A percentile compares a stretch with the other conserved stretches of the same genome.
These are phyloP conservation scores for Shargacucullia verbasci DNA, from an alignment of 2,888 invertebrate species.

Conservation along the genomic window DNA sequence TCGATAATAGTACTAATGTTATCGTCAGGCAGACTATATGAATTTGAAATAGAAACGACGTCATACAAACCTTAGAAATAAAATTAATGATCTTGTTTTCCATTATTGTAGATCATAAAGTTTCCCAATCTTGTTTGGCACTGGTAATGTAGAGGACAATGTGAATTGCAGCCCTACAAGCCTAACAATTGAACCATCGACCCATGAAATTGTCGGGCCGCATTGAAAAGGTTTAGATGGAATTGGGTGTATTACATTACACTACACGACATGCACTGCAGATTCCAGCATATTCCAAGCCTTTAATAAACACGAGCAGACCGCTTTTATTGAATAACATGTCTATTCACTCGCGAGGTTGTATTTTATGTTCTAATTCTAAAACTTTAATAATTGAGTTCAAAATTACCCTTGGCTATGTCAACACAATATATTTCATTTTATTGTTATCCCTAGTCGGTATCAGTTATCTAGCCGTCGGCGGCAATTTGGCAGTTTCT, in stretches of 20 bases:
- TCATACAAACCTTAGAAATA: neutral
- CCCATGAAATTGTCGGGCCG: constrained; percentile 51
- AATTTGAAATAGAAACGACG: neutral
- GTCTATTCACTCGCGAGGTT: constrained; percentile 2
- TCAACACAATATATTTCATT: constrained; percentile 12
- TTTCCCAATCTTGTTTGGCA: constrained; percentile 28
- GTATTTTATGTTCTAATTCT: constrained; percentile 10
- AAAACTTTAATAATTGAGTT: constrained; percentile 8
- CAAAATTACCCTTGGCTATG: constrained; percentile 10
- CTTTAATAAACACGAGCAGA: constrained; percentile 8
- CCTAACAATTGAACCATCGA: constrained; percentile 46
- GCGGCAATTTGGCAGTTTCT: constrained; percentile 57
- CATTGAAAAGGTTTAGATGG: constrained; percentile 41
- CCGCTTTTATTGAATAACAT: constrained; percentile 11
- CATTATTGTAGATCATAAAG: constrained; percentile 18
- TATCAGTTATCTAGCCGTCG: constrained; percentile 29
- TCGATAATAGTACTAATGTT: neutral
- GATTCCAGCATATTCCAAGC: constrained; percentile 14
- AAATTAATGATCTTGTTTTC: neutral
- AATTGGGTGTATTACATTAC: constrained; percentile 32
- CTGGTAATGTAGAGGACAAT: constrained; percentile 31
- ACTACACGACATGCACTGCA: constrained; percentile 20
- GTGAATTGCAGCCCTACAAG: constrained; percentile 43
- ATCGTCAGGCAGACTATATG: neutral
- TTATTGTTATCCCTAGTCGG: constrained; percentile 32